Evolutionary conservation across 2,888 invertebrate species (phyloP).

Genomic region (Dascillus cervinus): DNA sequence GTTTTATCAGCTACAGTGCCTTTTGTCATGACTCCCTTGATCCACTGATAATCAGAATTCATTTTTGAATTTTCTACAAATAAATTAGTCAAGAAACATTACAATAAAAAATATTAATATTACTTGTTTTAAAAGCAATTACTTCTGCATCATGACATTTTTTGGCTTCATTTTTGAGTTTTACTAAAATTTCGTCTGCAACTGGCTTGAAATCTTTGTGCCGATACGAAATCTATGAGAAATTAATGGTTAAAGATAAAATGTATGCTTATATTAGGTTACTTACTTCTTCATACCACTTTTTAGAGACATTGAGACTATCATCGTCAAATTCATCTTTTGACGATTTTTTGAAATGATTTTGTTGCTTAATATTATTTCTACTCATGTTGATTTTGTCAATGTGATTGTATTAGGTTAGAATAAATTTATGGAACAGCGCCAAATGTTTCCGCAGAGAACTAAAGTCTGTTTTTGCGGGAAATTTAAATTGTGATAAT

Average conservation of each 20-base stretch:
- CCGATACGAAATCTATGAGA: constrained; percentile 33
- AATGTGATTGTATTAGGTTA: too few relatives aligned
- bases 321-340: too few relatives aligned
- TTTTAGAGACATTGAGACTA: constrained; percentile 46
- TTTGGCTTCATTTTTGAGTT: constrained; percentile 58
- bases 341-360: too few relatives aligned
- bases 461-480: too few relatives aligned
- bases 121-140: constrained; percentile 54
- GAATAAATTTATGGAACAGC: too few relatives aligned
- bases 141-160: constrained; percentile 59
- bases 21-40: constrained; percentile 66
- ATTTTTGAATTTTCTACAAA: constrained; percentile 47
- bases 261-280: constrained; percentile 4
- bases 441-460: too few relatives aligned
- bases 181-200: constrained; percentile 49
- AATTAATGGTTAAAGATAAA: constrained; percentile 3
- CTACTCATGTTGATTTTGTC: too few relatives aligned
- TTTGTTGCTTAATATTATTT: too few relatives aligned
- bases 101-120: constrained; percentile 24
- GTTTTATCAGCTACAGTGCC: constrained; percentile 82
- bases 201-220: constrained; percentile 45
- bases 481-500: too few relatives aligned
- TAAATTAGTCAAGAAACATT: constrained; percentile 9
- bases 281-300: constrained; percentile 59
- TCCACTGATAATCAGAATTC: constrained; percentile 66